phyloP scores from a whole-genome alignment of 2,113 vertebrate genomes.

The Cygnus buccinator region DNA sequence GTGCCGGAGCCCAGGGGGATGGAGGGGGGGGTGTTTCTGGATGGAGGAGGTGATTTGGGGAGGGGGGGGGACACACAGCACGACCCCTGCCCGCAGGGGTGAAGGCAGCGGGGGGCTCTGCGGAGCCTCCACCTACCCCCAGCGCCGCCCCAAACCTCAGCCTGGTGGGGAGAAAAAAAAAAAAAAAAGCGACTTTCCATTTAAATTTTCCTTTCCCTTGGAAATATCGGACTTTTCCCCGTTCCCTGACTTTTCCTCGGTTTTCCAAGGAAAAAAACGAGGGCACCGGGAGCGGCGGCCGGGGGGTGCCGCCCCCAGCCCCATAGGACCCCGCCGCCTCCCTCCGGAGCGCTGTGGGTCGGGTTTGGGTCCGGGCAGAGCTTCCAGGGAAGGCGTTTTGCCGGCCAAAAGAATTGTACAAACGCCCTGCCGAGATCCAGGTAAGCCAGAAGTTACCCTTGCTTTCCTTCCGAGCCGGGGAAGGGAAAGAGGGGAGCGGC shows the following conservation, averaged over 20 bases:
- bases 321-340: not conserved
- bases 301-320: not conserved
- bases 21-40: not conserved
- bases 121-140: not conserved
- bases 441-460: not conserved
- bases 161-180: fast-evolving
- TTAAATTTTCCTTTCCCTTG: not conserved
- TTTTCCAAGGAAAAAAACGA: not conserved
- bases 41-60: not conserved
- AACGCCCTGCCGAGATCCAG: not conserved
- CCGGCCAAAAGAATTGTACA: not conserved
- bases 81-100: not conserved
- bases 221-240: not conserved
- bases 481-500: not conserved
- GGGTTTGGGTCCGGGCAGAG: not conserved
- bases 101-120: not conserved
- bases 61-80: not conserved
- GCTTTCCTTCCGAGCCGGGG: not conserved
- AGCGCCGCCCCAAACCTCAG: not conserved
- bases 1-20: not conserved
- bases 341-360: not conserved
- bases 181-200: not conserved
- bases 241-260: not conserved
- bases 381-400: not conserved
- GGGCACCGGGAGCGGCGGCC: not conserved